These are phyloP conservation scores for Argya squamiceps DNA, from an alignment of 2,797 vertebrate genomes.

Conservation along the genomic window DNA sequence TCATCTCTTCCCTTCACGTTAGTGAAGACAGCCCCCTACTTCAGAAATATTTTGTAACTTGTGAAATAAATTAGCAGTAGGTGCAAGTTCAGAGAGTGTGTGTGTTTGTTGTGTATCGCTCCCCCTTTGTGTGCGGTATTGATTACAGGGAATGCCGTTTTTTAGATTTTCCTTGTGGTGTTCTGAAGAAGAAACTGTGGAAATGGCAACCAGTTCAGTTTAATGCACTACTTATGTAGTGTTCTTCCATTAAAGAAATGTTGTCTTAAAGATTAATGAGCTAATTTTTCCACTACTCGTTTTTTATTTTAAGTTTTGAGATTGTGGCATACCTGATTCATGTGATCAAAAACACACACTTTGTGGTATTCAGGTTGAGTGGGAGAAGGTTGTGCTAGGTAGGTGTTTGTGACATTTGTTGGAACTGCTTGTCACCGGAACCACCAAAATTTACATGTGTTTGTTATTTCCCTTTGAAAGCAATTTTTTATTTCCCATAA, in stretches of 20 bases:
- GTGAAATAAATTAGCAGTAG: constrained; percentile 67
- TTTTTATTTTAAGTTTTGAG: constrained; percentile 36
- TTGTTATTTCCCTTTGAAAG: constrained; percentile 73
- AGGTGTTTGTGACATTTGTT: constrained; percentile 73
- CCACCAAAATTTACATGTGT: constrained; percentile 68
- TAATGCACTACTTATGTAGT: not conserved
- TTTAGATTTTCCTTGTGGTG: not conserved
- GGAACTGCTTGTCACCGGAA: constrained; percentile 67
- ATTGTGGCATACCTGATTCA: constrained; percentile 53
- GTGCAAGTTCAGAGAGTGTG: not conserved
- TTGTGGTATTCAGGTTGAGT: constrained; percentile 64
- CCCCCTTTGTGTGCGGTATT: not conserved
- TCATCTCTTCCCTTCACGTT: constrained; percentile 19
- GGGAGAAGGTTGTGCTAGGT: constrained; percentile 52
- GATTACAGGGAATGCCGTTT: not conserved
- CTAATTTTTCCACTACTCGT: constrained; percentile 49
- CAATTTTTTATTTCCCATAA: constrained; percentile 71
- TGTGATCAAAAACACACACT: constrained; percentile 51
- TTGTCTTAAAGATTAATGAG: constrained; percentile 63
- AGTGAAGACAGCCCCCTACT: constrained; percentile 64
- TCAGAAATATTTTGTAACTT: constrained; percentile 66
- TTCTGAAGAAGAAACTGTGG: constrained; percentile 22
- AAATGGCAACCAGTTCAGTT: not conserved
- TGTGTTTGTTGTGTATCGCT: not conserved
- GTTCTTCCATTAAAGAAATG: constrained; percentile 57